Conservation (phyloP, 2,888 invertebrate genomes). For the Didymodactylos carnosus region DNA sequence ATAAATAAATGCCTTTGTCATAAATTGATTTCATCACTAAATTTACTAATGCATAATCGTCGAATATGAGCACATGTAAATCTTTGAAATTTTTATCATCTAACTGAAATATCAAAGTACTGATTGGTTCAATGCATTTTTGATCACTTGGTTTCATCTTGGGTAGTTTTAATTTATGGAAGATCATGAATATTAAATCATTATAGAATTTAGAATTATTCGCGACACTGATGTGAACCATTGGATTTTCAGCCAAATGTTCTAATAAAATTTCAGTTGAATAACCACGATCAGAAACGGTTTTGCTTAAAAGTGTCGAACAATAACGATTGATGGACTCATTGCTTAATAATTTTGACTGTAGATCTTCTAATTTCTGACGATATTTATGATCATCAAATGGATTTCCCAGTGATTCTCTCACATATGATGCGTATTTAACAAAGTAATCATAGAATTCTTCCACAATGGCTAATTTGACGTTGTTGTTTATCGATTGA, state of each 20-base stretch:
- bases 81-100: background rate
- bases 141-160: too few species aligned
- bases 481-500: background rate
- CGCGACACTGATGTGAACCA: background rate
- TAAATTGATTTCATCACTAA: background rate
- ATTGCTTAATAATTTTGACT: background rate
- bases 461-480: background rate
- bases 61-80: background rate
- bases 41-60: too few species aligned
- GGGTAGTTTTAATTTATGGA: background rate
- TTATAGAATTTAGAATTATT: background rate
- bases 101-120: background rate
- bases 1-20: background rate
- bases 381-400: background rate
- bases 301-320: background rate
- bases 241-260: background rate
- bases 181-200: background rate
- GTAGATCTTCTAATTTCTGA: background rate
- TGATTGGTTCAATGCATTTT: background rate
- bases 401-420: background rate
- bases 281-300: background rate
- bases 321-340: background rate
- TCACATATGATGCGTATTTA: background rate
- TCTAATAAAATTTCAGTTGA: background rate
- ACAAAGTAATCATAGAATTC: background rate